Conservation (phyloP, 2,797 vertebrate genomes). For the Poecilia velifera region DNA sequence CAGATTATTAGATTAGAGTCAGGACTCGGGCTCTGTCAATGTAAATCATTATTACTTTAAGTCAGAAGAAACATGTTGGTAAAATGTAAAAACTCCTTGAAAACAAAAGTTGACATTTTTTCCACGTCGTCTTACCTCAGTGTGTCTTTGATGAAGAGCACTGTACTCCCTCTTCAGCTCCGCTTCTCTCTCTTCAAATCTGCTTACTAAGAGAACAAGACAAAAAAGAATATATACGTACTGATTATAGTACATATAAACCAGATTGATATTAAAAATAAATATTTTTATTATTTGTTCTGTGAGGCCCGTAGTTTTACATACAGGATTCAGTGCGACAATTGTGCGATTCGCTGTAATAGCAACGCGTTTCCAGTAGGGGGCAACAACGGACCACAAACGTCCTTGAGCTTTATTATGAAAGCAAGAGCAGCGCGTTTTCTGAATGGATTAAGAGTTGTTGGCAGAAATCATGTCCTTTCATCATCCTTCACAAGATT, state of each 20-base stretch:
- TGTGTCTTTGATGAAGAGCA: constrained; percentile 94
- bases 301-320: neutral
- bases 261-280: neutral
- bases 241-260: neutral
- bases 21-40: neutral
- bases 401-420: neutral
- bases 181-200: constrained; percentile 94
- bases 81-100: neutral
- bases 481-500: neutral
- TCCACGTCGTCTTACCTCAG: constrained; percentile 84
- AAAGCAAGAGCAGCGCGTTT: neutral
- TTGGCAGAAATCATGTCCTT: neutral
- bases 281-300: neutral
- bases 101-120: neutral
- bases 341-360: constrained; percentile 41
- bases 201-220: constrained; percentile 85
- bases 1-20: neutral
- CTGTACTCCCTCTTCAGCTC: constrained; percentile 97
- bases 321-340: neutral
- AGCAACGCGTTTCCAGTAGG: constrained; percentile 58
- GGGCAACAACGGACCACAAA: constrained; percentile 47
- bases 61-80: neutral
- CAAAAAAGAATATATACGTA: neutral
- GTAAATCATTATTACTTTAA: neutral
- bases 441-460: neutral